Base-by-base conservation (phyloP, 2,797 vertebrate species). In the Schizothorax lantsangensis region DNA sequence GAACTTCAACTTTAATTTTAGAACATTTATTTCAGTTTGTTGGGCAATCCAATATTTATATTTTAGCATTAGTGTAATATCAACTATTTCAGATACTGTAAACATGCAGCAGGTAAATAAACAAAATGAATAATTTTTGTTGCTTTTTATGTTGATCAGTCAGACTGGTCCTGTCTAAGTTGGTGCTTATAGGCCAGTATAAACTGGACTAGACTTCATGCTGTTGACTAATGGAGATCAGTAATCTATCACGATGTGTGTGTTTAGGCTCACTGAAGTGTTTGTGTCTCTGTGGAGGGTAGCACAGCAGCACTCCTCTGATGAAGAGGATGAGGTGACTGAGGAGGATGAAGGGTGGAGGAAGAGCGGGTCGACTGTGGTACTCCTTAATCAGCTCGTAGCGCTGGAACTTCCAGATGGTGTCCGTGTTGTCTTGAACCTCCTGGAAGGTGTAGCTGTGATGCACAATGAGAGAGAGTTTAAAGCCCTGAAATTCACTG, bases 351-450 rank as follows among this genome's bases (percentile, higher is more conserved):
- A 99, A 92, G 38, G 98, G 98, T 0, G 98, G 98, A 0, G 98
- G 98, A 0, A 96, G 95, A 0, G 96, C 92, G 0, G 98, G 98
- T 0, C 97, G 96, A 75, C 96, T 92, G 3, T 99, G 95, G 91
- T 99, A 99, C 86, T 99, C 98, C 91, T 98, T 95, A 0, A 99
- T 99, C 69, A 99, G 93, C 91, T 97, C 95, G 0, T 98, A 98
- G 43, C 98, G 93, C 92, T 99, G 98, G 92, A 99, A 99, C 95
- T 98, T 99, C 98, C 98, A 99, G 90, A 99, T 98, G 83, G 94
- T 95, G 93, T 99, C 98, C 0, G 97, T 99, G 95, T 98, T 97
- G 87, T 97, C 97, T 91, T 99, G 98, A 1, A 99, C 97, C 90
- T 97, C 95, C 95, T 98, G 95, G 92, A 99, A 99, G 0, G 98